Conservation (phyloP, 1,140 invertebrate genomes). For the Bombus superbus region DNA sequence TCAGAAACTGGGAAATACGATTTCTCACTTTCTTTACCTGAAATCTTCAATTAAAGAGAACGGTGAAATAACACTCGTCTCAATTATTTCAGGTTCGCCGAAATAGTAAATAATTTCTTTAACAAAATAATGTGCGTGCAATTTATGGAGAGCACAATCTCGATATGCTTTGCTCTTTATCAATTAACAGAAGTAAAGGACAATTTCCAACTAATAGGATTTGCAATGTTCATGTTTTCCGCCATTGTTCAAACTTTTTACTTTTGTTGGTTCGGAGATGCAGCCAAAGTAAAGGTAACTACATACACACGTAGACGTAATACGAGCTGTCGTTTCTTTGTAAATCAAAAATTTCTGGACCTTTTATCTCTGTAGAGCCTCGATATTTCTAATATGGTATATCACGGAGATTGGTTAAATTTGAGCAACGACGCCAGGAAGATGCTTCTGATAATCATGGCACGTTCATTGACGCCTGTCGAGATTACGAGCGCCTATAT, state of each 20-base stretch:
- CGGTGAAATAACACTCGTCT: background rate
- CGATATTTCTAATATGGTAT: conserved; percentile 13
- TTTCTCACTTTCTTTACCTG: too few relatives aligned
- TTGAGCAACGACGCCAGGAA: conserved; percentile 2
- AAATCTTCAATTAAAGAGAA: too few relatives aligned
- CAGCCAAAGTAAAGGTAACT: conserved; percentile 53
- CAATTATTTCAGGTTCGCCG: conserved; percentile 51
- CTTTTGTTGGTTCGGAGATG: conserved; percentile 67
- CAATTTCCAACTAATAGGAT: conserved; percentile 17
- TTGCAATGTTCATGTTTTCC: conserved; percentile 44
- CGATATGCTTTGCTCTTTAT: conserved; percentile 61
- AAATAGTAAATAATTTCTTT: conserved; percentile 51
- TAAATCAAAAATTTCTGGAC: too few relatives aligned
- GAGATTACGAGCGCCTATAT: conserved; percentile 19
- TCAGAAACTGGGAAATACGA: too few relatives aligned
- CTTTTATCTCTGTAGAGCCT: conserved; percentile 23
- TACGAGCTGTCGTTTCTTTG: too few relatives aligned
- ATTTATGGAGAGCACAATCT: conserved; percentile 51
- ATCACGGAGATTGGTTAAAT: conserved; percentile 25
- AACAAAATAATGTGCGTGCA: conserved; percentile 55
- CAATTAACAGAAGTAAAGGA: conserved; percentile 34
- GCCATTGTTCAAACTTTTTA: conserved; percentile 64
- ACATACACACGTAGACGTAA: background rate
- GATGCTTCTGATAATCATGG: conserved; percentile 42
- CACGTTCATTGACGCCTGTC: conserved; percentile 41